These are phyloP conservation scores for Xiphophorus couchianus DNA, from an alignment of 2,113 vertebrate genomes.

Conservation along the genomic window DNA sequence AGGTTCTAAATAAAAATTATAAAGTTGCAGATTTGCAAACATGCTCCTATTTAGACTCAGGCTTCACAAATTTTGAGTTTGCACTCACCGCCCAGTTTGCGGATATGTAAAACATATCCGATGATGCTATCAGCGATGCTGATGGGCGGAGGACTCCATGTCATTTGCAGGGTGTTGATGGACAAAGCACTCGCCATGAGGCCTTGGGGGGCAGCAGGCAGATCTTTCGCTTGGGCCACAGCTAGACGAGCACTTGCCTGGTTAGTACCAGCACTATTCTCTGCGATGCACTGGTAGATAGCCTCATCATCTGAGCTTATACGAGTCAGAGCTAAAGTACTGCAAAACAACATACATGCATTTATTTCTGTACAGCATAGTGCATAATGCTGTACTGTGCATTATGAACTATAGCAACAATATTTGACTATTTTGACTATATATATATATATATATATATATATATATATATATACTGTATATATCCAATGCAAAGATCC, in stretches of 20 bases:
- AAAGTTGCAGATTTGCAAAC: conserved; percentile 14
- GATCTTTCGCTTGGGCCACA: conserved; percentile 65
- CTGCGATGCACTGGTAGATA: conserved; percentile 83
- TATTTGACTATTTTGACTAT: too few species aligned
- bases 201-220: conserved; percentile 50
- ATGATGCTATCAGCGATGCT: conserved; percentile 71
- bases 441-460: too few species aligned
- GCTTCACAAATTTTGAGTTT: neutral
- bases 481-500: too few species aligned
- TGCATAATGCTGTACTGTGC: too few species aligned
- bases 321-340: conserved; percentile 79
- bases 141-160: conserved; percentile 65
- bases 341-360: conserved; percentile 24
- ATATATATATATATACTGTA: too few species aligned
- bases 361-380: too few species aligned
- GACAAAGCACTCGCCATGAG: conserved; percentile 65
- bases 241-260: conserved; percentile 83
- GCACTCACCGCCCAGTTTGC: conserved; percentile 73
- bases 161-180: conserved; percentile 63
- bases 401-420: too few species aligned
- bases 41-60: neutral
- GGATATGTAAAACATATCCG: conserved; percentile 80
- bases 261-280: conserved; percentile 81
- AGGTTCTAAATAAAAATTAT: conserved; percentile 66
- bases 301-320: conserved; percentile 77